Conservation (phyloP, 1,140 invertebrate genomes). For the Olivierus martensii region DNA sequence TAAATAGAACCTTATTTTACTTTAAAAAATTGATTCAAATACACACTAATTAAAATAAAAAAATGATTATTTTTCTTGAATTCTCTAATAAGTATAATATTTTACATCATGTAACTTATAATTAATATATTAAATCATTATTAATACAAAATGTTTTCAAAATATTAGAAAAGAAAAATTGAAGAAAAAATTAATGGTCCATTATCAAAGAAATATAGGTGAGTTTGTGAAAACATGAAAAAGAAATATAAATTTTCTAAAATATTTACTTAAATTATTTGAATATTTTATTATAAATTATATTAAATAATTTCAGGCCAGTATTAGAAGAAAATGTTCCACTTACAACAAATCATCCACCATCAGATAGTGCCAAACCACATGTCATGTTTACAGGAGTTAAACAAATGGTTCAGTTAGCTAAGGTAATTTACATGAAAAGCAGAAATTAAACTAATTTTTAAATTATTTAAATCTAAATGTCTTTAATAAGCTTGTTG, state of each 20-base stretch:
- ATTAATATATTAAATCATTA: too few species aligned
- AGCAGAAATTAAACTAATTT: neutral
- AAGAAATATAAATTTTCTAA: neutral
- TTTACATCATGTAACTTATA: too few species aligned
- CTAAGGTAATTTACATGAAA: slow-evolving; percentile 8
- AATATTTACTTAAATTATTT: neutral
- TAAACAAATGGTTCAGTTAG: slow-evolving; percentile 4
- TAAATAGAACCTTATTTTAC: too few species aligned
- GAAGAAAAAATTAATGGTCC: slow-evolving; percentile 6
- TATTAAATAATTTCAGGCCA: neutral
- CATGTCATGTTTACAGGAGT: slow-evolving; percentile 16
- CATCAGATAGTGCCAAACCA: slow-evolving; percentile 11
- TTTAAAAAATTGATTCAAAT: too few species aligned
- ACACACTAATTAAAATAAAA: too few species aligned
- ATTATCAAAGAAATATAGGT: slow-evolving; percentile 5
- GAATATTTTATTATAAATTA: neutral
- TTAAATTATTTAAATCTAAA: too few species aligned
- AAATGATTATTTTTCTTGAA: too few species aligned
- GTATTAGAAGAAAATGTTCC: slow-evolving; percentile 15
- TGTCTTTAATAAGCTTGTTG: too few species aligned
- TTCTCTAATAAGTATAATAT: too few species aligned
- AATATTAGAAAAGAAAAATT: slow-evolving; percentile 5
- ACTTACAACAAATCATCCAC: slow-evolving; percentile 15
- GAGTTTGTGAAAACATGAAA: neutral
- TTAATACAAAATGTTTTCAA: too few species aligned